A percentile compares a stretch with the other conserved stretches of the same genome.
These are phyloP conservation scores for Panorpa germanica DNA, from an alignment of 2,888 invertebrate genomes.

Conservation along the genomic window DNA sequence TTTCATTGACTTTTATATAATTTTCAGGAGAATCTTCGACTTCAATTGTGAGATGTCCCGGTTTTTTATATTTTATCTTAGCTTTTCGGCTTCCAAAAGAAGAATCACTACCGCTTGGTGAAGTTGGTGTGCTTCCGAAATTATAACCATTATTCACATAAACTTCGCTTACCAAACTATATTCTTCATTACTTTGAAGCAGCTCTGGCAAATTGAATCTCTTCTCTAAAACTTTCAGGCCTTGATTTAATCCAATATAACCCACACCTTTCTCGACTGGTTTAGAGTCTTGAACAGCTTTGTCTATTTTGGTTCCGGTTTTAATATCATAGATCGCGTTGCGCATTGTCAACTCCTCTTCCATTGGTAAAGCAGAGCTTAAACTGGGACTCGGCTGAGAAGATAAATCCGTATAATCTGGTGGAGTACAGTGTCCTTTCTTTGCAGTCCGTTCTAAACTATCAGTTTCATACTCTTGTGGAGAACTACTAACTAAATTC, in stretches of 20 bases:
- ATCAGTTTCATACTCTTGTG: slow-evolving; percentile 49
- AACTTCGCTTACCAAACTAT: slow-evolving; percentile 57
- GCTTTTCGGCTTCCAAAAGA: slow-evolving; percentile 37
- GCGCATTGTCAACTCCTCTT: slow-evolving; percentile 62
- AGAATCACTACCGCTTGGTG: slow-evolving; percentile 35
- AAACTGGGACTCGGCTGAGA: slow-evolving; percentile 56
- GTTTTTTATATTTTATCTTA: slow-evolving; percentile 39
- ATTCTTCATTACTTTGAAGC: slow-evolving; percentile 29
- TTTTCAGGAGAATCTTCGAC: slow-evolving; percentile 66
- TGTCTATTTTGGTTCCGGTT: slow-evolving; percentile 4
- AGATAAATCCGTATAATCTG: slow-evolving; percentile 41
- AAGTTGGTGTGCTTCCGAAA: slow-evolving; percentile 36
- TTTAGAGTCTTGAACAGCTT: slow-evolving; percentile 12
- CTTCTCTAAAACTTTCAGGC: too few relatives aligned
- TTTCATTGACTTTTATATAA: slow-evolving; percentile 55
- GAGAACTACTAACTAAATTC: slow-evolving; percentile 22
- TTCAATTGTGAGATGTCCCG: slow-evolving; percentile 68
- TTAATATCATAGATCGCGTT: slow-evolving; percentile 42
- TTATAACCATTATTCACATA: slow-evolving; percentile 60
- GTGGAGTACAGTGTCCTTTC: slow-evolving; percentile 34
- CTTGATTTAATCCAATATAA: slow-evolving; percentile 7
- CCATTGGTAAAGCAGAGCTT: slow-evolving; percentile 53
- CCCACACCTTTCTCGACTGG: slow-evolving; percentile 11
- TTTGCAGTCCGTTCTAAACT: slow-evolving; percentile 44
- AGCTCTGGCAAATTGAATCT: too few relatives aligned